Conservation (phyloP, 2,888 invertebrate genomes). For the Plusia festucae region DNA sequence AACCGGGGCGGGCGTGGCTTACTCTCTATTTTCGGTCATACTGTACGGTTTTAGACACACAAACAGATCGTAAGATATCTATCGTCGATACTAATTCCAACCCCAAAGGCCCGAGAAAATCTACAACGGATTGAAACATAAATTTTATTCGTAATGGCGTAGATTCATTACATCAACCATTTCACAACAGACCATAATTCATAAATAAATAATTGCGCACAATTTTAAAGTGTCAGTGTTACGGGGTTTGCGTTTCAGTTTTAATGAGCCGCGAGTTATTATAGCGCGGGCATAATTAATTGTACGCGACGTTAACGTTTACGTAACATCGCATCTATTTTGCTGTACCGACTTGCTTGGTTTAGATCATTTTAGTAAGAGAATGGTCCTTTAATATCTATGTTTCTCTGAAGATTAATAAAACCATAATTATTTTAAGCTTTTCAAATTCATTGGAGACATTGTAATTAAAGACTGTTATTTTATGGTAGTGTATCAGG, state of each 20-base stretch:
- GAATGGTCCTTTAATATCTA: background rate
- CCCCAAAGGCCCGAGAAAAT: background rate
- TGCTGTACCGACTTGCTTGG: slow-evolving; percentile 20
- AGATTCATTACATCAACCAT: slow-evolving; percentile 23
- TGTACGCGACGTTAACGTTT: slow-evolving; percentile 50
- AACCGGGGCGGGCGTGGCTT: no score
- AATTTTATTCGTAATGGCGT: slow-evolving; percentile 30
- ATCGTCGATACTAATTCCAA: background rate
- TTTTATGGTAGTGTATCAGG: background rate
- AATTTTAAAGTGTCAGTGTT: slow-evolving; percentile 61
- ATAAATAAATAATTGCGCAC: slow-evolving; percentile 58
- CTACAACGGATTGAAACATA: slow-evolving; percentile 15
- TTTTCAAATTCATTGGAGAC: background rate
- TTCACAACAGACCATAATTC: slow-evolving; percentile 51
- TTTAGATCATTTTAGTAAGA: slow-evolving; percentile 11
- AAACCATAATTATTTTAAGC: background rate
- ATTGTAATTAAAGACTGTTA: background rate
- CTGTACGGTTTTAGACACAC: no score
- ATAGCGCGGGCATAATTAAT: slow-evolving; percentile 53
- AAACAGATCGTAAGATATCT: background rate
- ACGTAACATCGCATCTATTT: slow-evolving; percentile 46
- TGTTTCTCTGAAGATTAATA: background rate
- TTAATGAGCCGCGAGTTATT: slow-evolving; percentile 60
- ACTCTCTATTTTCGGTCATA: no score
- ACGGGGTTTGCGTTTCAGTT: slow-evolving; percentile 59